Evolutionary conservation across 1,140 invertebrate genomes (phyloP), one percentile per base, ranked within the genome.

Genomic region (Drosophila seguyi): DNA sequence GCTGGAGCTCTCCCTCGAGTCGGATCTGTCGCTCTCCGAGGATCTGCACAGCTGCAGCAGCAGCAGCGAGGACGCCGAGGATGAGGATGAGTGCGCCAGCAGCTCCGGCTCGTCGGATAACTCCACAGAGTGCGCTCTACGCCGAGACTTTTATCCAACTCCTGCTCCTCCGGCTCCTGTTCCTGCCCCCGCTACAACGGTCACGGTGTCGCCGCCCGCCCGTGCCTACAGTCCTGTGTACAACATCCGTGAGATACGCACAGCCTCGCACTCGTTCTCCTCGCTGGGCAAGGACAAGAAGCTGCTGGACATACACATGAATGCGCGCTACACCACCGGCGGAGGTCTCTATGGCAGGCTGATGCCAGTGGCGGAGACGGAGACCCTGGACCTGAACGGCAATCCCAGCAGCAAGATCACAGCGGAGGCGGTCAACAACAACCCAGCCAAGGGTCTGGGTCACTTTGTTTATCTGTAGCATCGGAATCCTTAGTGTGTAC

Each of bases 201-300:
- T 31, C 11, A 22, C 48, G 10, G 66, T 75, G 10, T 57, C 66
- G 4, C 74, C 66, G 1, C 74, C 81, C 8, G 57, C 66, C 1
- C 69, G 76, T 1, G 72, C 75, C 42, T 93, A 93, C 67, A 93
- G 79, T 44, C 92, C 92, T 0, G 92, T 93, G 1, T 93, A 93
- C 48, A 93, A 93, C 59, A 93, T 93, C 20, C 91, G 92, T 0
- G 92, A 93, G 44, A 93, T 93, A 10, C 84, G 92, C 45, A 92
- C 92, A 0, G 75, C 79, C 2, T 66, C 82, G 11, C 91, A 93
- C 68, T 92, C 90, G 25, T 93, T 93, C 74, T 93, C 92, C 39
- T 79, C 90, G 27, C 76, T 93, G 47, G 92, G 92, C 29, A 93
- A 85, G 61, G 92, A 93, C 71, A 93, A 92, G 57, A 93, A 92